Evolutionary conservation across 2,797 vertebrate genomes (phyloP), one percentile per base, ranked within the genome.

Genomic region (Gadopsis bispinosus): DNA sequence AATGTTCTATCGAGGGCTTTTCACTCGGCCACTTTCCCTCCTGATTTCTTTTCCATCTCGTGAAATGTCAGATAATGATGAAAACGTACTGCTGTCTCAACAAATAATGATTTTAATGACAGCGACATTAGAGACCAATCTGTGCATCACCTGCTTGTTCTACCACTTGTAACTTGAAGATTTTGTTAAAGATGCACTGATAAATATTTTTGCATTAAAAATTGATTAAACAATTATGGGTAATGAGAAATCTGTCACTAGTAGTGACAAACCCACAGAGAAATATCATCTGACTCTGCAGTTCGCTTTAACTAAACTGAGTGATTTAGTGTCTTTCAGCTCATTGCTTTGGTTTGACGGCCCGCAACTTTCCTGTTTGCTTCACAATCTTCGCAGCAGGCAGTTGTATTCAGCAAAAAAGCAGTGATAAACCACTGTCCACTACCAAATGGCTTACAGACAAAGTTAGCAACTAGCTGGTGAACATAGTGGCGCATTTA

Each of bases 1-100:
- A 68, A 53, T 43, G 12, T 64, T 88, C 79, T 79, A 69, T 11
- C 29, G 29, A 45, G 72, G 41, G 31, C 45, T 75, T 77, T 75
- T 39, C 69, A 35, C 85, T 48, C 45, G 17, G 58, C 80, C 59
- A 7, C 67, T 76, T 78, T 72, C 47, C 29, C 55, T 76, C n/a
- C 64, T 4, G n/a, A 55, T 35, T 37, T 55, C 63, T 63, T 81
- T 80, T 75, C 53, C 79, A 76, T 70, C 48, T 10, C 1, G 33
- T 59, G 5, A 73, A 76, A 79, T 59, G 35, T 31, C 54, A 58
- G 51, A 37, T 43, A 12, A 85, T 60, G 3, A 59, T 62, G 51
- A 37, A 56, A 59, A 84, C 35, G 50, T 35, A 50, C 50, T 60
- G 29, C 31, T 20, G 50, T 69, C 50, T 35, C 45, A 83, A 47